phyloP scores from a whole-genome alignment of 2,888 invertebrate genomes.

The Dolichomitus sp. region DNA sequence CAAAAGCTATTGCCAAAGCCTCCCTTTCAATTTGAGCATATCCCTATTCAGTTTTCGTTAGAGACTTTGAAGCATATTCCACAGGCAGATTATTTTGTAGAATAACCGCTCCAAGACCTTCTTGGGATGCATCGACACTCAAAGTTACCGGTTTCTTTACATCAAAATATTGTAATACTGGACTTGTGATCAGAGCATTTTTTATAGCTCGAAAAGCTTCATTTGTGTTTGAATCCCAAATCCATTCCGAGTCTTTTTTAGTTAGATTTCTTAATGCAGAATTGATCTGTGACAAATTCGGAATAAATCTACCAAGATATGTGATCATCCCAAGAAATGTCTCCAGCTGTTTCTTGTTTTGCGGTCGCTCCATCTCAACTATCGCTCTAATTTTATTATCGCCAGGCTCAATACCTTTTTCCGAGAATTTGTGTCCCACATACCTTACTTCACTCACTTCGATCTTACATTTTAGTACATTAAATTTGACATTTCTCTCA shows the following conservation, averaged over 20 bases:
- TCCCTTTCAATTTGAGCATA: constrained; percentile 81
- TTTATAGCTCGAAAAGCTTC: constrained; percentile 52
- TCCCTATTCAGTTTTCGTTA: constrained; percentile 72
- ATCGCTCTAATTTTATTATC: constrained; percentile 67
- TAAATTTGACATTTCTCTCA: constrained; percentile 42
- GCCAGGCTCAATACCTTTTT: constrained; percentile 61
- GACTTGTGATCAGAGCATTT: constrained; percentile 20
- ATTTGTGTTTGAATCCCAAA: constrained; percentile 56
- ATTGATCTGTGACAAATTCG: constrained; percentile 28
- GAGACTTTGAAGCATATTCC: constrained; percentile 79
- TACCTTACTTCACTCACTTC: not conserved
- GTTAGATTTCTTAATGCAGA: constrained; percentile 53
- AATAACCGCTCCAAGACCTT: constrained; percentile 78
- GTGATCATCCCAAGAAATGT: constrained; percentile 63
- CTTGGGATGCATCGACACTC: constrained; percentile 68
- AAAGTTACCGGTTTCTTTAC: not conserved
- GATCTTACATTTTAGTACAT: constrained; percentile 62
- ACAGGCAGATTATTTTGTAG: constrained; percentile 79
- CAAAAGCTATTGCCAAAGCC: constrained; percentile 77
- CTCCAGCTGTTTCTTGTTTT: constrained; percentile 52
- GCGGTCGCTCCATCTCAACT: constrained; percentile 55
- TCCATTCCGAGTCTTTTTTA: constrained; percentile 55
- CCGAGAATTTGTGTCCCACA: constrained; percentile 62
- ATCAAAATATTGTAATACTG: constrained; percentile 23
- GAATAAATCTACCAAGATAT: constrained; percentile 62